Base-by-base conservation (phyloP, 2,113 vertebrate species). In the Etheostoma spectabile region DNA sequence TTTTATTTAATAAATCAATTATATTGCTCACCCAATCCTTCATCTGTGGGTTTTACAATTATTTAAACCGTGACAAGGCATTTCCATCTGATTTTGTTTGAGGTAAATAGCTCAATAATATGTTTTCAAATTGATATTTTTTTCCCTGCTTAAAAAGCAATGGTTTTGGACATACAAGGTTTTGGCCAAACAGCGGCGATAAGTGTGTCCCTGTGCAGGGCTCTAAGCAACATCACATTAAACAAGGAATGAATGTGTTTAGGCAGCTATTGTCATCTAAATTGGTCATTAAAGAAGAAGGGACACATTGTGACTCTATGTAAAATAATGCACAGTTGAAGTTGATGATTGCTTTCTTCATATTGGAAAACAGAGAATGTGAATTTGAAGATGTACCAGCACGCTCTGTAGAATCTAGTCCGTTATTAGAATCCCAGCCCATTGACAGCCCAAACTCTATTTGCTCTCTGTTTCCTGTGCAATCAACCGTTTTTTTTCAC, bases 401-500 rank as follows among this genome's bases (percentile, higher is more conserved):
- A 51, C 61, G 45, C 33, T 71, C 22, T 69, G 82, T 8, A 21
- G 15, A 77, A 80, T 76, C 48, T 60, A 38, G 21, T 8, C 18
- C 4, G 79, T 87, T 74, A 66, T 53, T 35, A 61, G n/a, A 59
- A 65, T 62, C 57, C 21, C 35, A 49, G 46, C 62, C 62, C 35
- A 11, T 48, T 79, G 51, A 59, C 59, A 59, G 46, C 12, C 18
- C 2, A 52, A 61, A 22, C 63, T 81, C 56, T 5, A 76, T 71
- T 82, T 69, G 51, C 79, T 60, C 49, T 74, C 48, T 69, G 1
- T 55, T 84, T 22, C 57, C 0, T 66, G 73, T 74, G 55, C 45
- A 73, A 27, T 42, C 75, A 18, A 68, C 83, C 85, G 64, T 42
- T 59, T 49, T 77, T 77, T 80, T 77, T 67, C 45, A n/a, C 74